A percentile compares a stretch with the other conserved stretches of the same genome.
phyloP scores from a whole-genome alignment of 1,140 invertebrate genomes.

The Globodera rostochiensis region DNA sequence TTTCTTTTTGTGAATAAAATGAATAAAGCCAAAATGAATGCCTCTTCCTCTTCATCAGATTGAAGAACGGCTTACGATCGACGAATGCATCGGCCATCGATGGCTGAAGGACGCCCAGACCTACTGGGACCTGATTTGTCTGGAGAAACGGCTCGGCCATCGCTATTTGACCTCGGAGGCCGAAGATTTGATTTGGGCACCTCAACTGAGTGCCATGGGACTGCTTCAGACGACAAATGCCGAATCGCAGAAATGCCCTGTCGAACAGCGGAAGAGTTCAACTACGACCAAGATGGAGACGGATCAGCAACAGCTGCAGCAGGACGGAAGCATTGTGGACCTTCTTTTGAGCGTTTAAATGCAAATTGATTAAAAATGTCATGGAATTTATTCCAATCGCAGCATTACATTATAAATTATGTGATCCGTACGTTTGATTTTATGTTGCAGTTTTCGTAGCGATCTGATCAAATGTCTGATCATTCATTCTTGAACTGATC shows the following conservation, averaged over 20 bases:
- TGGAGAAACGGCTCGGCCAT: constrained; percentile 22
- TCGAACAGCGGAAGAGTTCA: background rate
- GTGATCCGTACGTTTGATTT: too few relatives aligned
- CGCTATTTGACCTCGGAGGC: constrained; percentile 33
- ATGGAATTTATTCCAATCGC: background rate
- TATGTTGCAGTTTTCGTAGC: too few relatives aligned
- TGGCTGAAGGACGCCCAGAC: constrained; percentile 78
- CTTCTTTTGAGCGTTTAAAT: background rate
- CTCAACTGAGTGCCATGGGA: constrained; percentile 23
- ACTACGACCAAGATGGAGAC: background rate
- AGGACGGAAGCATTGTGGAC: background rate
- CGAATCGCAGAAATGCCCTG: background rate
- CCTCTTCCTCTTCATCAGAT: constrained; percentile 43
- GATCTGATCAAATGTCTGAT: too few relatives aligned
- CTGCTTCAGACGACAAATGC: constrained; percentile 7
- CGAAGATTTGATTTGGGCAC: constrained; percentile 25
- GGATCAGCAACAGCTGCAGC: background rate
- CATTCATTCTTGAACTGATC: too few relatives aligned
- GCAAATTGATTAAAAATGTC: background rate
- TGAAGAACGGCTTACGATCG: constrained; percentile 73
- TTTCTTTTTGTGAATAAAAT: too few relatives aligned
- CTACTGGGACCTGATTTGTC: constrained; percentile 29
- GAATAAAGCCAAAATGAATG: background rate
- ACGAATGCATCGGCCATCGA: constrained; percentile 88
- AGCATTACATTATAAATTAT: too few relatives aligned